Conservation (phyloP, 2,113 vertebrate genomes). For the Dissostichus mawsoni region DNA sequence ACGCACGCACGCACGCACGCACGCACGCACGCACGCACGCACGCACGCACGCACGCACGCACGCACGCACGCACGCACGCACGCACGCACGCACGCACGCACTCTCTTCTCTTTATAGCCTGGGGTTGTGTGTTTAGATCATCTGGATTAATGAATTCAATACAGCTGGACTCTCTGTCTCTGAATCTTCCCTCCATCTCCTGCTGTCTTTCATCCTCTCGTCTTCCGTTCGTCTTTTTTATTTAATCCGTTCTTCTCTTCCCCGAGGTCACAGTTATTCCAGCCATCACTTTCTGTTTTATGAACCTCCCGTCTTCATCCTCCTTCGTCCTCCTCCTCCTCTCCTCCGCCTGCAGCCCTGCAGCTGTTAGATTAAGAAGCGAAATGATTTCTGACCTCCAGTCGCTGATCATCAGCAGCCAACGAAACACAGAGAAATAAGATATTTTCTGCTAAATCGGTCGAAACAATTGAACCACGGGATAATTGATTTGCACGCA, state of each 20-base stretch:
- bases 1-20: too few relatives aligned
- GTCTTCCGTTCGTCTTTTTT: neutral
- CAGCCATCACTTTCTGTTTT: conserved; percentile 48
- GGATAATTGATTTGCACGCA: neutral
- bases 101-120: neutral
- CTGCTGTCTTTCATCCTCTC: neutral
- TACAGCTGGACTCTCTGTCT: neutral
- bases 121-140: conserved; percentile 36
- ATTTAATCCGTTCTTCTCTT: conserved; percentile 1
- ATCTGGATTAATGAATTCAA: conserved; percentile 24
- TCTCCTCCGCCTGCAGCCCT: neutral
- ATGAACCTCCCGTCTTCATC: conserved; percentile 38
- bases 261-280: conserved; percentile 43
- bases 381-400: conserved; percentile 31
- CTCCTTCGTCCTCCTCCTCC: neutral
- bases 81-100: neutral
- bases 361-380: conserved; percentile 50
- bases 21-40: neutral
- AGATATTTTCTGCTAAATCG: too few relatives aligned
- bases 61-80: too few relatives aligned
- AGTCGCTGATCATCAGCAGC: conserved; percentile 38
- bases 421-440: neutral
- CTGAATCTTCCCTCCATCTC: neutral
- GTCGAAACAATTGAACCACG: neutral
- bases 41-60: neutral